Conservation (phyloP, 2,888 invertebrate genomes). For the Laspeyria flexula region DNA sequence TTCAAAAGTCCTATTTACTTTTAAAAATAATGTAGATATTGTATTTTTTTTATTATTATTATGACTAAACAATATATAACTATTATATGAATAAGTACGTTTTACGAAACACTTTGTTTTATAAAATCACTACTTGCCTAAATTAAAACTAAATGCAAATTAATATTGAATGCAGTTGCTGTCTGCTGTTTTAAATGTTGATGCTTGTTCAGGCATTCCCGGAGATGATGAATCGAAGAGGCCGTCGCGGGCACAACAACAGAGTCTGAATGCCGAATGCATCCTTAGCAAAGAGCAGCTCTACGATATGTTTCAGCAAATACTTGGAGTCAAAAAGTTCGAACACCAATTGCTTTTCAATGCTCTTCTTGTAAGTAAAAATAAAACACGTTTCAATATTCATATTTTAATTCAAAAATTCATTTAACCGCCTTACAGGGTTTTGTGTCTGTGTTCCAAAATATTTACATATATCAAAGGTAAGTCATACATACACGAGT, state of each 20-base stretch:
- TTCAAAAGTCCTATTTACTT: neutral
- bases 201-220: conserved; percentile 77
- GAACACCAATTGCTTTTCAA: conserved; percentile 99
- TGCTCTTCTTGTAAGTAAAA: conserved; percentile 88
- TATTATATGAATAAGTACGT: neutral
- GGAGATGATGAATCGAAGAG: conserved; percentile 96
- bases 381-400: too few relatives aligned
- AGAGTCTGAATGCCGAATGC: conserved; percentile 95
- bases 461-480: too few relatives aligned
- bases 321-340: conserved; percentile 99
- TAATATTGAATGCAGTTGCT: neutral
- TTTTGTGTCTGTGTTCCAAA: too few relatives aligned
- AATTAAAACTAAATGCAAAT: neutral
- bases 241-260: conserved; percentile 94
- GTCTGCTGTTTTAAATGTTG: neutral
- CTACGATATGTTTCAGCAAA: conserved; percentile 99
- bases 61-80: neutral
- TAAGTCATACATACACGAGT: too few relatives aligned
- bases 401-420: too few relatives aligned
- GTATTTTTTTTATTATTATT: neutral
- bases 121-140: neutral
- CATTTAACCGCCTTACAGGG: too few relatives aligned
- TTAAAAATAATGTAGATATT: neutral
- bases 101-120: neutral
- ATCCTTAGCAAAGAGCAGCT: conserved; percentile 99